Base-by-base conservation (phyloP, 2,113 vertebrate species). In the Fregata magnificens region DNA sequence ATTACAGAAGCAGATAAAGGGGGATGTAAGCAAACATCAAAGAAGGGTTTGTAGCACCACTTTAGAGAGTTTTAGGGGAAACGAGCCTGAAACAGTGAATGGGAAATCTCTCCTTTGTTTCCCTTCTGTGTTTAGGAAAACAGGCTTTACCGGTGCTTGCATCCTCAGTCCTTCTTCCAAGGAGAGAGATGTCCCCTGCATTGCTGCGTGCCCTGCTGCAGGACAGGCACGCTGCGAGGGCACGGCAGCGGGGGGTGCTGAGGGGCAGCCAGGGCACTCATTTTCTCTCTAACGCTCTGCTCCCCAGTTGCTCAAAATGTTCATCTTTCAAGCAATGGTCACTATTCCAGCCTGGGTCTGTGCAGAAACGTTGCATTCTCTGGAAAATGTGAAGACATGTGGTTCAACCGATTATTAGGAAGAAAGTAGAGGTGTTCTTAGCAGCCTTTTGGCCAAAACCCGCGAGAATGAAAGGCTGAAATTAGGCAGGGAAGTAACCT, bases 1-100 rank as follows among this genome's bases (percentile, higher is more conserved):
- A 40, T 59, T 90, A 26, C 61, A 29, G 73, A 42, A 90, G n/a
- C 56, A 82, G 95, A 92, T 91, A 90, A 90, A 90, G 66, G 20
- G 88, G 70, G 85, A 85, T 85, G 66, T 56, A 69, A 95, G 74
- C 56, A 90, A 86, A 95, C 85, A 85, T 93, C 94, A 92, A 94
- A 93, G 93, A 56, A 92, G 31, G 47, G 73, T n/a, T 93, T 49
- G 69, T 26, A 90, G 85, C 42, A 10, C 38, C 44, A 62, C 84
- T 71, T 89, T 31, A 44, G 70, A 82, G 85, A 69, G 47, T 90
- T 96, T 87, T 76, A 67, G 70, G 47, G 32, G 36, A 66, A 90
- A 53, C 0, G 6, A 85, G 73, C 36, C 78, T 70, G 53, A 88
- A 70, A 26, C 2, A 70, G 49, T 14, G 90, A 53, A 34, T 29